Evolutionary conservation across 2,113 vertebrate species (phyloP), one percentile per base, ranked within the genome.

Genomic region (Oceanites oceanicus): DNA sequence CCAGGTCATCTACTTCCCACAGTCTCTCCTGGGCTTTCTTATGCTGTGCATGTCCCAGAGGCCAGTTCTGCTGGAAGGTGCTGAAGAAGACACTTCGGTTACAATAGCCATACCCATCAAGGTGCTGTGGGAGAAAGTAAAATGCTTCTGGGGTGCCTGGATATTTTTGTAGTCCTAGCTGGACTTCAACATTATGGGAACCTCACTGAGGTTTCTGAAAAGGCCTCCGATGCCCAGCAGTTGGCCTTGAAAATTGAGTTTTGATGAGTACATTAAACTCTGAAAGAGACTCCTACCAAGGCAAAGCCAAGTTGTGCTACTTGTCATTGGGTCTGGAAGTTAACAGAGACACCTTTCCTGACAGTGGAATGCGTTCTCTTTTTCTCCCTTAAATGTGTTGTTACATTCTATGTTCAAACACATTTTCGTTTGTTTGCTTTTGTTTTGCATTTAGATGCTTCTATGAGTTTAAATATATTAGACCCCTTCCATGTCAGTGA

Each of bases 381-480:
- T 90, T 92, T 75, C 21, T 76, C 10, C 13, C 34, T 93, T 65
- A 82, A 90, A 71, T 32, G 5, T 53, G 19, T 36, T 73, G 9
- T 61, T 89, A 59, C 25, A 38, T 50, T 93, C 19, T 13, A 12
- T 76, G 40, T 79, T 85, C 36, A 94, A 91, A 92, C 53, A 47
- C 5, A 53, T 94, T 91, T 91, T 91, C 11, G 27, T 86, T 77
- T 86, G 17, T 83, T 95, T 91, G 13, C 20, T n/a, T 88, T 86
- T 62, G 21, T 79, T 91, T 89, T 34, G 47, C 38, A 56, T 85
- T 89, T 86, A 90, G 76, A 61, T 44, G 30, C 30, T 72, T 62
- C 21, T n/a, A 40, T 49, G 56, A 73, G 53, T 94, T 94, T 72
- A 88, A 66, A 79, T 4, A 8, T 75, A 91, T 91, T n/a, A 90